Conservation (phyloP, 2,797 vertebrate genomes). For the Pipistrellus pygmaeus region DNA sequence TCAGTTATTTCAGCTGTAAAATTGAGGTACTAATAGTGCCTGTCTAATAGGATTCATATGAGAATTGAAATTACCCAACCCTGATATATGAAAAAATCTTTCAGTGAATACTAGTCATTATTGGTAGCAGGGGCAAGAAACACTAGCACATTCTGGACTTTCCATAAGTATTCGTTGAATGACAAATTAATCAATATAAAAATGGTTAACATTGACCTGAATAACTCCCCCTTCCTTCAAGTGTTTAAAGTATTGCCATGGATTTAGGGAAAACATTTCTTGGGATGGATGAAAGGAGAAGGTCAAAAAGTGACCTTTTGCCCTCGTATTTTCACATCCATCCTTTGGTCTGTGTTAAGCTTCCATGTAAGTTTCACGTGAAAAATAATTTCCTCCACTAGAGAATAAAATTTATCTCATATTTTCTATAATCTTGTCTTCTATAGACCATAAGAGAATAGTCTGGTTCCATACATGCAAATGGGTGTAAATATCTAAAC, state of each 20-base stretch:
- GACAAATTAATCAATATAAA: background rate
- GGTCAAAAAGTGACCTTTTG: background rate
- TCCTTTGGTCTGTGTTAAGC: background rate
- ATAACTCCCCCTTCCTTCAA: background rate
- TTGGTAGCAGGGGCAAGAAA: background rate
- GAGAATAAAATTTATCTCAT: background rate
- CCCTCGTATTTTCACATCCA: background rate
- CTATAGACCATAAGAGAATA: background rate
- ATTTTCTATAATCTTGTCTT: background rate
- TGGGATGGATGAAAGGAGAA: background rate
- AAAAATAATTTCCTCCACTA: slow-evolving; percentile 1
- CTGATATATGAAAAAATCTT: background rate
- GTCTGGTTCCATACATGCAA: background rate
- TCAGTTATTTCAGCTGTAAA: slow-evolving; percentile 28
- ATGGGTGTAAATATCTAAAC: background rate
- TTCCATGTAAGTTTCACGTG: background rate
- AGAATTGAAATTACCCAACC: background rate
- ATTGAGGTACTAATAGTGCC: background rate
- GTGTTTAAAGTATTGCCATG: background rate
- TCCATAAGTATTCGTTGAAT: background rate
- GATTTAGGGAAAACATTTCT: background rate
- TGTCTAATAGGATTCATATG: background rate
- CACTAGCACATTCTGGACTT: background rate
- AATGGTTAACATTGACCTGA: background rate
- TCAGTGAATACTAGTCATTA: background rate